Evolutionary conservation across 92 coral and sea anemone genomes (phyloP).

Genomic region (Meandrina meandrites): DNA sequence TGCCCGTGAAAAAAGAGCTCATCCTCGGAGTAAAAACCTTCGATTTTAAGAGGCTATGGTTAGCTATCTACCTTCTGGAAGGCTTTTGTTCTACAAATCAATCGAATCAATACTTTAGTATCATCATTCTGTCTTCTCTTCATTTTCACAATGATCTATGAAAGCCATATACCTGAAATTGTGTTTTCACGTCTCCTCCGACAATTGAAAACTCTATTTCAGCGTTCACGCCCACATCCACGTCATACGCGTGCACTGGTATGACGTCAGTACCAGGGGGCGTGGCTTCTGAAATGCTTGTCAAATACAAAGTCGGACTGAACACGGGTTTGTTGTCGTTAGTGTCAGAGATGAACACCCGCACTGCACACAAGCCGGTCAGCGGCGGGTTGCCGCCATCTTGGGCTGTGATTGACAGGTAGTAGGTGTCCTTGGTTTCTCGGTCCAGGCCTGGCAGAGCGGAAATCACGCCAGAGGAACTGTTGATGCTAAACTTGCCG

Average conservation of each 20-base stretch:
- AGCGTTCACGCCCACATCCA: conserved; percentile 62
- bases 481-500: conserved; percentile 57
- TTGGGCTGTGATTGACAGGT: conserved; percentile 64
- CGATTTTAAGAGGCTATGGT: too few relatives aligned
- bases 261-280: conserved; percentile 68
- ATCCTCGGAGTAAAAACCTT: too few relatives aligned
- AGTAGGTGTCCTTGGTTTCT: conserved; percentile 58
- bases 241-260: conserved; percentile 65
- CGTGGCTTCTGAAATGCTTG: conserved; percentile 69
- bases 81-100: not conserved
- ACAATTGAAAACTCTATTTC: conserved; percentile 56
- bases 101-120: not conserved
- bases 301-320: conserved; percentile 59
- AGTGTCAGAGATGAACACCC: conserved; percentile 61
- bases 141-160: not conserved
- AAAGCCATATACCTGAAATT: conserved; percentile 43
- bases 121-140: not conserved
- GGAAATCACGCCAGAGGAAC: conserved; percentile 52
- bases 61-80: not conserved
- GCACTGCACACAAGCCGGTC: conserved; percentile 58
- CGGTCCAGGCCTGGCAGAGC: conserved; percentile 68
- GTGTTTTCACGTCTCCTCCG: conserved; percentile 59
- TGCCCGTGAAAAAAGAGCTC: not conserved
- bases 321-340: conserved; percentile 77
- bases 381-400: conserved; percentile 67